A percentile compares a stretch with the other conserved stretches of the same genome.
phyloP scores from a whole-genome alignment of 2,113 vertebrate species.

The Syrrhaptes paradoxus region DNA sequence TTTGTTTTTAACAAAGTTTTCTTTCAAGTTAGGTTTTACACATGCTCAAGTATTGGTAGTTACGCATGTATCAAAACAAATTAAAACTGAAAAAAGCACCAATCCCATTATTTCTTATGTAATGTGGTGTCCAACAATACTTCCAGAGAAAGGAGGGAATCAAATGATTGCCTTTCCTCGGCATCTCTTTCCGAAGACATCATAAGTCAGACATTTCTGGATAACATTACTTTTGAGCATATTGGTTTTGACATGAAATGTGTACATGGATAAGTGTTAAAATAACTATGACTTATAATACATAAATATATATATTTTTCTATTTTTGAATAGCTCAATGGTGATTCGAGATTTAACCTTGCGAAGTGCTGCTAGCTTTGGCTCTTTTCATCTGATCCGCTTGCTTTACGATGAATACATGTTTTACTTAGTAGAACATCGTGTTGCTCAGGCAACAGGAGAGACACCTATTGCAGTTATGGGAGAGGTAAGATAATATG shows the following conservation, averaged over 20 bases:
- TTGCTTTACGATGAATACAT: constrained; percentile 85
- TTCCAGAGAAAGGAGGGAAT: not conserved
- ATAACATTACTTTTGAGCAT: not conserved
- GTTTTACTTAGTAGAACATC: constrained; percentile 87
- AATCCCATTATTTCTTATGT: not conserved
- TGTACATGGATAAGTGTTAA: not conserved
- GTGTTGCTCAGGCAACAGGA: constrained; percentile 85
- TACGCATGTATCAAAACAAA: not conserved
- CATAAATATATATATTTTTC: constrained; percentile 51
- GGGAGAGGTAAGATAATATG: constrained; percentile 80
- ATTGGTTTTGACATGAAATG: not conserved
- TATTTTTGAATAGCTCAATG: constrained; percentile 80
- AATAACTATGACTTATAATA: not conserved
- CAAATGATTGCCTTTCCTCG: not conserved
- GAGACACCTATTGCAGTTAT: constrained; percentile 86
- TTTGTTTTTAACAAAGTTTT: not conserved
- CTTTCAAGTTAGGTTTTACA: not conserved
- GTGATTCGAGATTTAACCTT: constrained; percentile 86
- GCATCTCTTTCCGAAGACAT: not conserved
- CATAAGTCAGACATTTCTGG: not conserved
- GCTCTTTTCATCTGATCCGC: constrained; percentile 86
- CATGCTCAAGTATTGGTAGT: not conserved
- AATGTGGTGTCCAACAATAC: not conserved
- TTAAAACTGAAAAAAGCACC: not conserved
- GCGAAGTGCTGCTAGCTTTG: constrained; percentile 86